Percentiles rank a stretch among this genome's conserved stretches.
Evolutionary conservation across 1,140 invertebrate species (phyloP).

Genomic region (Himalopsyche phryganea): DNA sequence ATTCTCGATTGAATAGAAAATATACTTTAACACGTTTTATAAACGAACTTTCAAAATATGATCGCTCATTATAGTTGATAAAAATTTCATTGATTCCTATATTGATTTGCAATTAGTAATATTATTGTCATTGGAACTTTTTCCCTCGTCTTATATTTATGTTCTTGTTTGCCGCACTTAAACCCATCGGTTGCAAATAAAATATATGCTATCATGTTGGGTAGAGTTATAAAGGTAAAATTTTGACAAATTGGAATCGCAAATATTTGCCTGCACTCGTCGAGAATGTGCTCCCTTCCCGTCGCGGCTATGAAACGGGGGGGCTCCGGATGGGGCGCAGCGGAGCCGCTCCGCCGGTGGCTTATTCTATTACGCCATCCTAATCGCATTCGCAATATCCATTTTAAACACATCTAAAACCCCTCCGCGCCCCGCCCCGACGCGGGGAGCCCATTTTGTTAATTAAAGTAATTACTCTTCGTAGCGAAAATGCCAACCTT

Average conservation of each 20-base stretch:
- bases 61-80: too few species aligned
- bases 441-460: slow-evolving; percentile 26
- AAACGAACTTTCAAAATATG: too few species aligned
- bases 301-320: not conserved
- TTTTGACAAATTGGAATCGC: slow-evolving; percentile 24
- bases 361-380: slow-evolving; percentile 32
- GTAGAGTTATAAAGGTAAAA: slow-evolving; percentile 11
- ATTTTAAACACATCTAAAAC: slow-evolving; percentile 32
- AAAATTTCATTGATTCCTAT: too few species aligned
- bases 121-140: too few species aligned
- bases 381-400: slow-evolving; percentile 32
- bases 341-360: slow-evolving; percentile 8
- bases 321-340: not conserved
- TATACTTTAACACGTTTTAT: too few species aligned
- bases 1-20: too few species aligned
- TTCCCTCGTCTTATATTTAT: too few species aligned
- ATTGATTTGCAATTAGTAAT: too few species aligned
- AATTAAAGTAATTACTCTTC: slow-evolving; percentile 32
- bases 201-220: too few species aligned
- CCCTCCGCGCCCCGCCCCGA: slow-evolving; percentile 9
- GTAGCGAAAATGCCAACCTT: slow-evolving; percentile 27
- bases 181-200: too few species aligned
- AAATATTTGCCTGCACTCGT: slow-evolving; percentile 25
- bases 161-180: too few species aligned
- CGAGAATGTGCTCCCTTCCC: slow-evolving; percentile 1